Evolutionary conservation across 37 sponge, comb jelly and placozoan genomes (phyloP).

Genomic region (Cliona cf. orientalis): DNA sequence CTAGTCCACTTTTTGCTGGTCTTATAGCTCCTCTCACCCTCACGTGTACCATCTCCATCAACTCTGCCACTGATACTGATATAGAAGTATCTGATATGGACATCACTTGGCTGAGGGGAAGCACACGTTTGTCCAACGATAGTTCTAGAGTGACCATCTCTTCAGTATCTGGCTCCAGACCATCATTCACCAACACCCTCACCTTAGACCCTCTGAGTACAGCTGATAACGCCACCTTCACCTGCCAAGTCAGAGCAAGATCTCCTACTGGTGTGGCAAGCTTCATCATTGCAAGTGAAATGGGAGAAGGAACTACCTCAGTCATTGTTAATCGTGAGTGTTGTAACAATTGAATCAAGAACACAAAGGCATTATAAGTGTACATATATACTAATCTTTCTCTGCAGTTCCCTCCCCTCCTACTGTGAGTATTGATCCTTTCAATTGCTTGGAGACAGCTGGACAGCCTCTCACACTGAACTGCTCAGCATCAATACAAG

Average conservation of each 20-base stretch:
- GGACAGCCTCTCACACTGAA: neutral
- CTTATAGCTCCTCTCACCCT: neutral
- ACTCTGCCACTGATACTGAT: neutral
- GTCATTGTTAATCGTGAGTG: no score
- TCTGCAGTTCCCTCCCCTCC: neutral
- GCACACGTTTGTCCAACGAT: neutral
- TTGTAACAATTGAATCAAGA: no score
- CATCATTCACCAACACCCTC: neutral
- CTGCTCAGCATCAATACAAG: neutral
- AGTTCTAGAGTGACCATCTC: neutral
- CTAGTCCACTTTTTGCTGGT: neutral
- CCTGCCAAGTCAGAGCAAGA: neutral
- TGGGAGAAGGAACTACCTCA: no score
- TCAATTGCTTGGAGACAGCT: neutral
- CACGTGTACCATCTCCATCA: neutral
- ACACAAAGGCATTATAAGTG: no score
- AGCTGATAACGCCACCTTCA: neutral
- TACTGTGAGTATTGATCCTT: neutral
- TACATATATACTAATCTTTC: no score
- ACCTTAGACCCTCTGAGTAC: neutral
- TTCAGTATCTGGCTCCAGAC: neutral
- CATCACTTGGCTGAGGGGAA: no score
- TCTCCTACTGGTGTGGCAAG: no score
- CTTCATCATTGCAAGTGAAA: no score
- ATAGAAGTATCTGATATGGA: neutral